Percentiles rank a stretch among this genome's conserved stretches.
Conservation (phyloP, 2,797 vertebrate genomes). For the Anabas testudineus region DNA sequence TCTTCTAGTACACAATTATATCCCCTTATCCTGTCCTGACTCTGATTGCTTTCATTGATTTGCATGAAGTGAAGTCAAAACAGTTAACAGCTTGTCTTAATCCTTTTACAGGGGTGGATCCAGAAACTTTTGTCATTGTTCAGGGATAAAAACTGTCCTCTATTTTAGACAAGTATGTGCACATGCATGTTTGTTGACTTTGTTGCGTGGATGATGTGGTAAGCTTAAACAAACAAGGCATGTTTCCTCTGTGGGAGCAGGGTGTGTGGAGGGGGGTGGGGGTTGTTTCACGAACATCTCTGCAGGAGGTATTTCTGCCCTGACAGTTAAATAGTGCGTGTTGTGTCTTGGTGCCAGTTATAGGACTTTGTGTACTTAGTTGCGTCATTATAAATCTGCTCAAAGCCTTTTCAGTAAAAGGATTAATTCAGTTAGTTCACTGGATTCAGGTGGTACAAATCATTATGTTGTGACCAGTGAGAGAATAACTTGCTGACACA, state of each 20-base stretch:
- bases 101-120: slow-evolving; percentile 66
- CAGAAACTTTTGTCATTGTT: slow-evolving; percentile 63
- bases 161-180: slow-evolving; percentile 71
- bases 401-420: slow-evolving; percentile 47
- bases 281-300: slow-evolving; percentile 64
- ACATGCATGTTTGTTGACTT: slow-evolving; percentile 79
- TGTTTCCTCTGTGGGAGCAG: slow-evolving; percentile 69
- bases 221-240: slow-evolving; percentile 74
- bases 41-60: slow-evolving; percentile 28
- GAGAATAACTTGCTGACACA: slow-evolving; percentile 28
- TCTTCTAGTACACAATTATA: not conserved
- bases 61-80: slow-evolving; percentile 34
- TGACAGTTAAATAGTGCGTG: slow-evolving; percentile 50
- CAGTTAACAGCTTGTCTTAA: slow-evolving; percentile 57
- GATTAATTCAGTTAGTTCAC: slow-evolving; percentile 38
- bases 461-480: slow-evolving; percentile 42
- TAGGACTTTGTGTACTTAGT: slow-evolving; percentile 49
- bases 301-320: slow-evolving; percentile 60
- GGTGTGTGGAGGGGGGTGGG: slow-evolving; percentile 48
- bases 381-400: slow-evolving; percentile 25
- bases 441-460: slow-evolving; percentile 32
- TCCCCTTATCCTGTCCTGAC: slow-evolving; percentile 31
- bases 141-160: slow-evolving; percentile 63
- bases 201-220: slow-evolving; percentile 73
- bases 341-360: slow-evolving; percentile 57